A percentile compares a stretch with the other conserved stretches of the same genome.
Evolutionary conservation across 2,888 invertebrate genomes (phyloP).

Genomic region (Unio delphinus): DNA sequence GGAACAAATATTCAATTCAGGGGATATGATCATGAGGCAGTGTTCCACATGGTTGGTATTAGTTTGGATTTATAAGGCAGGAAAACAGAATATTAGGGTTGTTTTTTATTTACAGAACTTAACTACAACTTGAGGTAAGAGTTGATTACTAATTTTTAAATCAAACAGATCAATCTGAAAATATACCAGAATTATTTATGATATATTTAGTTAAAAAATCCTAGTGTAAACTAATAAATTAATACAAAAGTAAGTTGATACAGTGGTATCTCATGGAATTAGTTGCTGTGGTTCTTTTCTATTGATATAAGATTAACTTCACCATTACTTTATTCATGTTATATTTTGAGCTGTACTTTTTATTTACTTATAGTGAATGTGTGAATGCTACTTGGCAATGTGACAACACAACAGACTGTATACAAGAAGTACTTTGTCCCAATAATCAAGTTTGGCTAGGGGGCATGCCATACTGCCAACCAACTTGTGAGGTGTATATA

Average conservation of each 20-base stretch:
- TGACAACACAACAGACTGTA: conserved; percentile 23
- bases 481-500: conserved; percentile 27
- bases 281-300: conserved; percentile 1
- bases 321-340: too few species aligned
- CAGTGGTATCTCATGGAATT: conserved; percentile 29
- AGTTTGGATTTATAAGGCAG: not conserved
- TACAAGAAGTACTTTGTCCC: conserved; percentile 32
- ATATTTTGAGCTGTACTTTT: not conserved
- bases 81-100: not conserved
- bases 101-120: not conserved
- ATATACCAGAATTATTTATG: too few species aligned
- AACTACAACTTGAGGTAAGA: too few species aligned
- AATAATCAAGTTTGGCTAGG: conserved; percentile 34
- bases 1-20: conserved; percentile 62
- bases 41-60: conserved; percentile 32
- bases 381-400: conserved; percentile 34
- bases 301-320: too few species aligned
- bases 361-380: conserved; percentile 23
- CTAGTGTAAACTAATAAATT: too few species aligned
- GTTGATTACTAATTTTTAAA: too few species aligned
- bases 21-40: conserved; percentile 28
- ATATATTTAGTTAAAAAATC: too few species aligned
- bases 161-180: too few species aligned
- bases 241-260: too few species aligned
- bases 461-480: conserved; percentile 24